Evolutionary conservation across 2,797 vertebrate species (phyloP).

Genomic region (Crocodylus rhombifer): DNA sequence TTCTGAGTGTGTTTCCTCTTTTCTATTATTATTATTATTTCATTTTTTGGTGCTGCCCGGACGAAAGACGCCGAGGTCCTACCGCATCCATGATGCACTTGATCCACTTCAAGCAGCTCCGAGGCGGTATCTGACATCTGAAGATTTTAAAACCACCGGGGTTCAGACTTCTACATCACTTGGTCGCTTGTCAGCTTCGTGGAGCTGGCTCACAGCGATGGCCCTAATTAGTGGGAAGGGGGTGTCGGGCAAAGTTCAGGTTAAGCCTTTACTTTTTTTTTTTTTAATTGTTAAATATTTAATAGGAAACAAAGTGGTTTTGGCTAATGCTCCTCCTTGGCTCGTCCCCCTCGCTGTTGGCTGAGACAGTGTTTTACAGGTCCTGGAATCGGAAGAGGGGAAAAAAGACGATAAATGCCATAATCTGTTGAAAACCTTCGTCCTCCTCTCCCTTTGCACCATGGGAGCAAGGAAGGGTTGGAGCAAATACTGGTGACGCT

Average conservation of each 20-base stretch:
- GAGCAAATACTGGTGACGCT: neutral
- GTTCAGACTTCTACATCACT: neutral
- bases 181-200: neutral
- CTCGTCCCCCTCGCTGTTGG: neutral
- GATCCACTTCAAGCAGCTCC: neutral
- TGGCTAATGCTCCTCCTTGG: no score
- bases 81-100: neutral
- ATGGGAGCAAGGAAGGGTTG: no score
- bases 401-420: neutral
- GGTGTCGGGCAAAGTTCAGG: neutral
- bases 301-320: neutral
- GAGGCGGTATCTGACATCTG: neutral
- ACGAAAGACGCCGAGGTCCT: neutral
- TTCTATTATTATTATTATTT: neutral
- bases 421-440: neutral
- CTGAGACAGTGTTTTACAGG: accelerated
- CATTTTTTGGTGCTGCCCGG: neutral
- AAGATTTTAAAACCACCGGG: neutral
- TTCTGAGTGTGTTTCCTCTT: neutral
- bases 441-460: neutral
- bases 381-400: neutral
- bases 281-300: neutral
- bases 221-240: neutral
- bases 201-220: neutral
- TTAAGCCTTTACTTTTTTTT: neutral